phyloP scores from a whole-genome alignment of 1,140 invertebrate species.

The Drosophila ogumai region DNA sequence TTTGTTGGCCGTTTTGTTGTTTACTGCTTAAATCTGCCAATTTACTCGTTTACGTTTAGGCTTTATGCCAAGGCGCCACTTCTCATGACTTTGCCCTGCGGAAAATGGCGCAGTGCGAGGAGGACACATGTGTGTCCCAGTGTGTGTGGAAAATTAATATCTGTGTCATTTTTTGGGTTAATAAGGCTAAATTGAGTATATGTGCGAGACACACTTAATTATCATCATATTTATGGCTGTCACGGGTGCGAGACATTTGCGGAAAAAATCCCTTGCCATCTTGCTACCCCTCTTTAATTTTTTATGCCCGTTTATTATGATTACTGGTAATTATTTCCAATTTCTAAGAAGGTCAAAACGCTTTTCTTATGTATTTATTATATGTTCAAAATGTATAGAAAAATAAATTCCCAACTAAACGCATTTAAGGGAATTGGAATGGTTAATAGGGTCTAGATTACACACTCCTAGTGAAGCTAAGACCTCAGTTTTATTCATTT shows the following conservation, averaged over 20 bases:
- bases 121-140: conserved; percentile 6
- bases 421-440: neutral
- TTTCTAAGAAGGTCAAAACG: conserved; percentile 1
- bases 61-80: conserved; percentile 53
- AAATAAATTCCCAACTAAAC: no score
- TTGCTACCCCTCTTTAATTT: no score
- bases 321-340: conserved; percentile 45
- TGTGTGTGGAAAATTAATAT: conserved; percentile 70
- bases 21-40: conserved; percentile 83
- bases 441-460: neutral
- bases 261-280: neutral
- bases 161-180: conserved; percentile 82
- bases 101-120: conserved; percentile 2
- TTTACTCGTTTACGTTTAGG: conserved; percentile 83
- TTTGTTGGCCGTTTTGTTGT: conserved; percentile 78
- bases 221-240: conserved; percentile 79
- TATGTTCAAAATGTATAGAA: neutral
- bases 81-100: conserved; percentile 16
- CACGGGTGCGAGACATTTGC: conserved; percentile 26
- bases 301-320: conserved; percentile 48
- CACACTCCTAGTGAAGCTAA: neutral
- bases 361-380: neutral
- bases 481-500: neutral
- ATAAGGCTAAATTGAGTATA: conserved; percentile 82
- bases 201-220: conserved; percentile 80